Evolutionary conservation across 2,888 invertebrate genomes (phyloP), one percentile per base, ranked within the genome.

Genomic region (Stenoptilia bipunctidactyla): DNA sequence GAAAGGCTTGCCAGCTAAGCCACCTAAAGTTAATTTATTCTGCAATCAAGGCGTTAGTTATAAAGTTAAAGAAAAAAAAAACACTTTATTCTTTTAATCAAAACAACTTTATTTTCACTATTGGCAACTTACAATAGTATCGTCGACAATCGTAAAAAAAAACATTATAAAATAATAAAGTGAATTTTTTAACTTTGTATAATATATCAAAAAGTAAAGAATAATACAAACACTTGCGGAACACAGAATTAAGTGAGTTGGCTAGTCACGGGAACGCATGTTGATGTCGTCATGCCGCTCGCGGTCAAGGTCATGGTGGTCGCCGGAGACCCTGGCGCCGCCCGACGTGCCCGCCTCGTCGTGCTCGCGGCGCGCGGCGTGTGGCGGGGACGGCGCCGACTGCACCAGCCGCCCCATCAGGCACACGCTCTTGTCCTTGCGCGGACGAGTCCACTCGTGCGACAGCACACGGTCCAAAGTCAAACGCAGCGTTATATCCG

Each of bases 401-500:
- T 89, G 89, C 43, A 88, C 86, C 50, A 89, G 66, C 36, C 88
- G 73, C 15, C 88, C 89, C 58, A 87, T 82, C 38, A 88, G 63
- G 46, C 85, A 85, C 12, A 85, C 80, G 40, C 83, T 79, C 63
- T 85, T 86, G 45, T 89, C 89, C 58, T 88, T 89, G 34, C 86
- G 85, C 33, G 83, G 86, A 49, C 88, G 75, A 36, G 90, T 80
- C 94, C 94, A 94, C 49, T 91, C 90, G 62, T 92, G 92, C 38
- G 88, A 87, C 40, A 92, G 68, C 40, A 94, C 89, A 44, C 92
- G 85, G 48, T 91, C 91, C 49, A 94, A 70, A 13, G 91, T 92
- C 52, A 92, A 79, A 43, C 96, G 87, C 44, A 89, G 80, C 13
- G 90, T 90, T 34, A 94, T 88, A 56, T 96, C 93, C 0, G 96